A percentile compares a stretch with the other conserved stretches of the same genome.
These are phyloP conservation scores for Diplodus puntazzo DNA, from an alignment of 2,797 vertebrate species.

Conservation along the genomic window DNA sequence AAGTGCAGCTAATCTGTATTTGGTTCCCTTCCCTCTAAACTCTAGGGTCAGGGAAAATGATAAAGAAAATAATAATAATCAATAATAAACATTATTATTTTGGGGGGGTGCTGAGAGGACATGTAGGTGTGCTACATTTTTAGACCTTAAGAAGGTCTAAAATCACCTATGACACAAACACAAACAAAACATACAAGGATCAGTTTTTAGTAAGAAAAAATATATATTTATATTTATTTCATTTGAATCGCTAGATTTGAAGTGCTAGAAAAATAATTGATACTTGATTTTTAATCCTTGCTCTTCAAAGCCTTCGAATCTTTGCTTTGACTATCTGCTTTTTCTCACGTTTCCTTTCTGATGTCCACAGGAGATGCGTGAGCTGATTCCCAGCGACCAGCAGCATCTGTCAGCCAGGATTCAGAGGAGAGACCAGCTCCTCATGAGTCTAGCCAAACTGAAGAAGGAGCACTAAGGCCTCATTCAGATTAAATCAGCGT, in stretches of 20 bases:
- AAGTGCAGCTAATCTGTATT: no score
- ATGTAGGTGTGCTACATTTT: no score
- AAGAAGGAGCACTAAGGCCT: constrained; percentile 82
- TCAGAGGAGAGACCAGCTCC: constrained; percentile 90
- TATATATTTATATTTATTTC: not conserved
- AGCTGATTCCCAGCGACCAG: constrained; percentile 86
- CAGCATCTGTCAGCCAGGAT: constrained; percentile 87
- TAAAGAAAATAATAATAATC: no score
- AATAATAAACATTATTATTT: no score
- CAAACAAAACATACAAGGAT: not conserved
- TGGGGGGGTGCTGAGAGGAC: no score
- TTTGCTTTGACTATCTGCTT: not conserved
- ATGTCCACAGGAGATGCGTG: constrained; percentile 88
- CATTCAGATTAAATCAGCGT: no score
- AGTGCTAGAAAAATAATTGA: no score
- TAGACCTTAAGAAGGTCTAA: no score
- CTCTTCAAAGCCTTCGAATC: not conserved
- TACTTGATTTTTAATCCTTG: not conserved
- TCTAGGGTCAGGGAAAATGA: no score
- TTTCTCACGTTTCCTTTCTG: constrained; percentile 1
- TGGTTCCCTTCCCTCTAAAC: no score
- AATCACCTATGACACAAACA: not conserved
- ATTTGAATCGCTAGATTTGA: no score
- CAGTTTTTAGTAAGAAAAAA: not conserved
- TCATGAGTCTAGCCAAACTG: constrained; percentile 89